Percentiles rank a stretch among this genome's conserved stretches.
These are phyloP conservation scores for Molossus alvarezi DNA, from an alignment of 2,797 vertebrate species.

Conservation along the genomic window DNA sequence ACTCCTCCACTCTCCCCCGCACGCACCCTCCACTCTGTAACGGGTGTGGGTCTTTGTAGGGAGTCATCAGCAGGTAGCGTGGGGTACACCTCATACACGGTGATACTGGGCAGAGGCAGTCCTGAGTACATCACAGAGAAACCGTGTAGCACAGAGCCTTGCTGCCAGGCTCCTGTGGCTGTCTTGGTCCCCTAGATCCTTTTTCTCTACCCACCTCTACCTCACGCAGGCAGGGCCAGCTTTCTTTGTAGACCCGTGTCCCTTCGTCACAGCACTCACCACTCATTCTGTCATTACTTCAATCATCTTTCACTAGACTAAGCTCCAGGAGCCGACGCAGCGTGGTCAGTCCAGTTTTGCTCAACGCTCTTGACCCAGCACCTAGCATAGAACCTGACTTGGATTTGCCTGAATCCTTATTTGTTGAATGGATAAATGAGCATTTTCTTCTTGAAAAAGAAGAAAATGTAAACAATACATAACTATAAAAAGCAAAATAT, in stretches of 20 bases:
- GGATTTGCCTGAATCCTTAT: constrained; percentile 13
- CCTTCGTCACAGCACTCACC: background rate
- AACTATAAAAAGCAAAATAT: background rate
- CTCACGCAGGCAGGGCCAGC: background rate
- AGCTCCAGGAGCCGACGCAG: background rate
- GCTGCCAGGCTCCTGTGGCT: background rate
- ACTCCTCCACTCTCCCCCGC: background rate
- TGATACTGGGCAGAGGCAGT: background rate
- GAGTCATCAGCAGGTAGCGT: background rate
- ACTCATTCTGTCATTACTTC: background rate
- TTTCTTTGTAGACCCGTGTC: background rate
- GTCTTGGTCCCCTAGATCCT: background rate
- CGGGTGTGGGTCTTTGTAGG: background rate
- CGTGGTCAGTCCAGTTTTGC: background rate
- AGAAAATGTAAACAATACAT: background rate
- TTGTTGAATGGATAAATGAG: background rate
- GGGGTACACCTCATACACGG: background rate
- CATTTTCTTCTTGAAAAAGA: constrained; percentile 40
- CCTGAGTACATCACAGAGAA: background rate
- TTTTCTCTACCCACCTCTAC: background rate
- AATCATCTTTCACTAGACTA: background rate
- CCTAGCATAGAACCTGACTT: background rate
- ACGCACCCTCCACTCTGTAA: background rate
- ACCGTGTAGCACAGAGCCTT: background rate
- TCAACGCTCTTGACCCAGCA: background rate